These are phyloP conservation scores for Rhadinocentrus ornatus DNA, from an alignment of 2,797 vertebrate genomes.

Conservation along the genomic window DNA sequence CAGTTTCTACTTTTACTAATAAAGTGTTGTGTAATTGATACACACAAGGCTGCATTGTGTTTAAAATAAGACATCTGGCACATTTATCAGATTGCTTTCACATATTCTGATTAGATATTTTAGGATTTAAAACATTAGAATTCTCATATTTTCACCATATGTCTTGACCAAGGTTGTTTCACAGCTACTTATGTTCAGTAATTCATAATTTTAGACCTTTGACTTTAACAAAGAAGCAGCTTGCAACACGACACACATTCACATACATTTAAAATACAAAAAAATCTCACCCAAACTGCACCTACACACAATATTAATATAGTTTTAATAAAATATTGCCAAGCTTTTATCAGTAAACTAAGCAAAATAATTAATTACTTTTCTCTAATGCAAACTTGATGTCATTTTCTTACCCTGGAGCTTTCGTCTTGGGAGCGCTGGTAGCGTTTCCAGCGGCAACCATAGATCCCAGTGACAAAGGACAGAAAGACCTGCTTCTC, in stretches of 20 bases:
- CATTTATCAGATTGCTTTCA: neutral
- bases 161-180: neutral
- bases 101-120: neutral
- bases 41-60: neutral
- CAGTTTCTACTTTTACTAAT: neutral
- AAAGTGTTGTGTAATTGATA: neutral
- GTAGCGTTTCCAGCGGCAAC: conserved; percentile 99
- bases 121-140: neutral
- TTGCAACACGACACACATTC: neutral
- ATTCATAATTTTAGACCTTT: neutral
- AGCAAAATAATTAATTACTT: neutral
- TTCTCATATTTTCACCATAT: neutral
- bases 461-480: conserved; percentile 96
- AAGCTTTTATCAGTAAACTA: neutral
- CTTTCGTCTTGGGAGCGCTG: conserved; percentile 98
- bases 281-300: too few species aligned
- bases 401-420: conserved; percentile 86
- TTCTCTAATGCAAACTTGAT: neutral
- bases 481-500: conserved; percentile 97
- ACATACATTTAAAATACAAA: too few species aligned
- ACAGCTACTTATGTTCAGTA: neutral
- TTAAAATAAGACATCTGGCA: neutral
- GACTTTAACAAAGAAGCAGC: neutral
- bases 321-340: too few species aligned
- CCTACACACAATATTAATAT: too few species aligned